Conservation (phyloP, 2,888 invertebrate genomes). For the Stegana nigrithorax region DNA sequence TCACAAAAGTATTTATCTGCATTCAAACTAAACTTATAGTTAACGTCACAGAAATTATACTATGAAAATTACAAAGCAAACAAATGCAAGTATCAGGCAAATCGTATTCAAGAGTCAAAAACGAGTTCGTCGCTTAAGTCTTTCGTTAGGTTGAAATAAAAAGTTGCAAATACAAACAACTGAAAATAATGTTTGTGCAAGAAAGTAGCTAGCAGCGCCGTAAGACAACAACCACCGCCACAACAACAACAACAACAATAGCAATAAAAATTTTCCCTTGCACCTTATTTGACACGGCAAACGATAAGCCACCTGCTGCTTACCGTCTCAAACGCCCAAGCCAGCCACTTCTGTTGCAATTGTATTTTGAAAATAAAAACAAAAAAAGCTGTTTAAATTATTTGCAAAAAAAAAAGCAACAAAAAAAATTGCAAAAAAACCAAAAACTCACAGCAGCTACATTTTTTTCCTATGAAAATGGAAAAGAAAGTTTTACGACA, state of each 20-base stretch:
- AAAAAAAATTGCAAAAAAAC: constrained; percentile 18
- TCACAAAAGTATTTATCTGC: not conserved
- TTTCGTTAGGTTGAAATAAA: not conserved
- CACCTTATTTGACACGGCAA: constrained; percentile 33
- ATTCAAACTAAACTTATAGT: not conserved
- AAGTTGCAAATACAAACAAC: not conserved
- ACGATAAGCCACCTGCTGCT: constrained; percentile 11
- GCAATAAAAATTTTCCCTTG: constrained; percentile 30
- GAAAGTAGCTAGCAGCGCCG: constrained; percentile 10
- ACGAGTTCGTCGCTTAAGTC: not conserved
- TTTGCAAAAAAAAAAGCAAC: constrained; percentile 13
- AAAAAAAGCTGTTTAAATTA: constrained; percentile 19
- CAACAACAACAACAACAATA: not conserved
- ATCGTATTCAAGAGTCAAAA: too few species aligned
- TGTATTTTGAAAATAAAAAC: constrained; percentile 25
- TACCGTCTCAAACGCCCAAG: constrained; percentile 23
- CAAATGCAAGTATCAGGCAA: not conserved
- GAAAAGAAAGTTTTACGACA: constrained; percentile 18
- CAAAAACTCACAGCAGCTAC: constrained; percentile 5
- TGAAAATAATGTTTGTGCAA: constrained; percentile 9
- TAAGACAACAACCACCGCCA: not conserved
- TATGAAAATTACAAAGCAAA: not conserved
- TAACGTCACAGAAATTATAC: not conserved
- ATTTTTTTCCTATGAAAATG: constrained; percentile 15
- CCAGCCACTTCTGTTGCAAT: too few species aligned